These are phyloP conservation scores for Rhagoletis zephyria DNA, from an alignment of 1,140 invertebrate species.

Conservation along the genomic window DNA sequence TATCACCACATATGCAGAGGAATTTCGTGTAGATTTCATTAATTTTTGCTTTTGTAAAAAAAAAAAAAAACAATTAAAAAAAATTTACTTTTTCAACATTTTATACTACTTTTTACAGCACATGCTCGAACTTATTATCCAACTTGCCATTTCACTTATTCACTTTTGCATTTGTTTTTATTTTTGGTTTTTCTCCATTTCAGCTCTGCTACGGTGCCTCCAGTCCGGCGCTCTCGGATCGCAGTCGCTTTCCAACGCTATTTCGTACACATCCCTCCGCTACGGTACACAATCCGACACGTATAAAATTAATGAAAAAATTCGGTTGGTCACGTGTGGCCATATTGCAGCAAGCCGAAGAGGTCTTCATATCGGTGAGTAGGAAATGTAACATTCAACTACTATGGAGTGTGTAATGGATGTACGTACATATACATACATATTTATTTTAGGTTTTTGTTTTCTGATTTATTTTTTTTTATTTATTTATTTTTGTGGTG, in stretches of 20 bases:
- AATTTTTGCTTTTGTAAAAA: not conserved
- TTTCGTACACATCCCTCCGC: slow-evolving; percentile 99
- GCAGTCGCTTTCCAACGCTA: slow-evolving; percentile 95
- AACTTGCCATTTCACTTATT: not conserved
- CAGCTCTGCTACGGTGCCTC: slow-evolving; percentile 98
- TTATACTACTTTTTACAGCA: not conserved
- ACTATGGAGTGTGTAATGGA: not conserved
- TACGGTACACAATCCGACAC: slow-evolving; percentile 98
- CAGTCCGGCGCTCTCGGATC: slow-evolving; percentile 97
- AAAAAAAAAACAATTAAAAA: not conserved
- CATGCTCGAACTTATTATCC: not conserved
- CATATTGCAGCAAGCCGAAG: slow-evolving; percentile 97
- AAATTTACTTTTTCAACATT: not conserved
- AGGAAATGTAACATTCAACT: not conserved
- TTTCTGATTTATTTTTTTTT: not conserved
- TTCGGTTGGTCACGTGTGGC: slow-evolving; percentile 97
- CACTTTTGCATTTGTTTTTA: not conserved
- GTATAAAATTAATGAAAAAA: slow-evolving; percentile 96
- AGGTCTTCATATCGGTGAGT: slow-evolving; percentile 97
- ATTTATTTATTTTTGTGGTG: not conserved
- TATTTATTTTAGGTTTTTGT: not conserved
- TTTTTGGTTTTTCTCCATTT: slow-evolving; percentile 63
- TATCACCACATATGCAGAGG: not conserved
- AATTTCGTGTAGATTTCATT: slow-evolving; percentile 18
- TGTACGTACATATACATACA: not conserved